Evolutionary conservation across 1,140 invertebrate species (phyloP), one percentile per base, ranked within the genome.

Genomic region (Eumaeus atala): DNA sequence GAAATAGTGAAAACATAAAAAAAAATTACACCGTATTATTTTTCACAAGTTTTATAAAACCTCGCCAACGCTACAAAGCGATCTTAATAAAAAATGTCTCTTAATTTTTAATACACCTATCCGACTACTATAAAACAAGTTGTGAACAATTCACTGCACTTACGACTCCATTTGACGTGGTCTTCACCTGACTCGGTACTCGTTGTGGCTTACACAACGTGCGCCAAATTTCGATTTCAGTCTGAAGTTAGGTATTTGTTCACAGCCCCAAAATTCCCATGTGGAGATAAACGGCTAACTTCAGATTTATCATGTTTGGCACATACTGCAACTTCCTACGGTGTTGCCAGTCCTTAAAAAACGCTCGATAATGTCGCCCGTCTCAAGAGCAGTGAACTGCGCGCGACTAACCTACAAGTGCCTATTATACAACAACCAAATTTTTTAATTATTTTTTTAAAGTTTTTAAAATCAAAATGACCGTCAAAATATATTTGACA

Each of bases 391-490:
- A 51, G 17, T 38, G 37, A 21, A 51, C 35, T 12, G 14, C 34
- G 40, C 17, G 14, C 34, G 51, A 48, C 40, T 51, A 37, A 56
- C 48, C 67, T 66, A 66, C 57, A 53, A 59, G 50, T 55, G 56
- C 51, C 68, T 74, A 77, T 77, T 63, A 66, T 78, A 75, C 70
- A 75, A 78, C 75, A 78, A 78, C 75, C 73, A 67, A 69, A 68
- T 73, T 62, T 67, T 65, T 62, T 51, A 56, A 48, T 51, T 58
- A 28, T 63, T 62, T 60, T 66, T 47, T 63, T 57, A 34, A 21
- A 48, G 33, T 53, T 55, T 52, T 62, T 58, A 61, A 67, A 70
- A 48, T 28, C 44, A 58, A 57, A 54, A 34, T 36, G 37, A 54
- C 56, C 61, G 48, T 57, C 55, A 63, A 65, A 61, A 59, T 51